Percentiles rank a stretch among this genome's conserved stretches.
Evolutionary conservation across 2,888 invertebrate species (phyloP).

Genomic region (Nymphalis urticae): DNA sequence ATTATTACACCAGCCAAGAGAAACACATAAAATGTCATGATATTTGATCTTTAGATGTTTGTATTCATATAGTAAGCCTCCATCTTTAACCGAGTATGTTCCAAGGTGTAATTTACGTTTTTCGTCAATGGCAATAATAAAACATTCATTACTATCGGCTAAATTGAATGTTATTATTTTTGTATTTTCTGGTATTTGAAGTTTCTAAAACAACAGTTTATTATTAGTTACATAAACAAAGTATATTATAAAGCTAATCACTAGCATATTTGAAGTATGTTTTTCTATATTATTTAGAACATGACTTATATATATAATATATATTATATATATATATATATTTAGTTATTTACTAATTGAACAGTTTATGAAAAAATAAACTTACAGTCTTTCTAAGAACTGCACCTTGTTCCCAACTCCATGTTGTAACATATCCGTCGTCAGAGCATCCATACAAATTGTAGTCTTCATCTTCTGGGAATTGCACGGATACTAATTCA

Average conservation of each 20-base stretch:
- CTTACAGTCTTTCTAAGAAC: slow-evolving; percentile 72
- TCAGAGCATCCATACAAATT: slow-evolving; percentile 73
- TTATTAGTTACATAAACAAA: neutral
- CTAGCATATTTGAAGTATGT: no score
- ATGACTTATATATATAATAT: no score
- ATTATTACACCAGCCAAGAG: slow-evolving; percentile 66
- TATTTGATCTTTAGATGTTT: slow-evolving; percentile 41
- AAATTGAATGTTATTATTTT: slow-evolving; percentile 66
- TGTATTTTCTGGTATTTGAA: slow-evolving; percentile 50
- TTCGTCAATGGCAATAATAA: slow-evolving; percentile 50
- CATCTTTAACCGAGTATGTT: slow-evolving; percentile 60
- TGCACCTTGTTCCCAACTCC: slow-evolving; percentile 77
- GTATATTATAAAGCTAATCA: neutral
- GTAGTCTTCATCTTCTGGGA: slow-evolving; percentile 67
- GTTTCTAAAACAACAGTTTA: slow-evolving; percentile 54
- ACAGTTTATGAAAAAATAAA: slow-evolving; percentile 17
- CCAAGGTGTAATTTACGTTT: slow-evolving; percentile 45
- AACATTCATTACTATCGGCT: slow-evolving; percentile 63
- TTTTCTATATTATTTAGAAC: neutral
- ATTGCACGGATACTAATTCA: slow-evolving; percentile 64
- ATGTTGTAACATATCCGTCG: slow-evolving; percentile 62
- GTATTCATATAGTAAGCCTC: slow-evolving; percentile 53
- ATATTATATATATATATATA: no score
- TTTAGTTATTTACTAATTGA: no score
- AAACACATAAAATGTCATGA: slow-evolving; percentile 56